Base-by-base conservation (phyloP, 35 echinoderm and acorn worm species). In the Apostichopus californicus region DNA sequence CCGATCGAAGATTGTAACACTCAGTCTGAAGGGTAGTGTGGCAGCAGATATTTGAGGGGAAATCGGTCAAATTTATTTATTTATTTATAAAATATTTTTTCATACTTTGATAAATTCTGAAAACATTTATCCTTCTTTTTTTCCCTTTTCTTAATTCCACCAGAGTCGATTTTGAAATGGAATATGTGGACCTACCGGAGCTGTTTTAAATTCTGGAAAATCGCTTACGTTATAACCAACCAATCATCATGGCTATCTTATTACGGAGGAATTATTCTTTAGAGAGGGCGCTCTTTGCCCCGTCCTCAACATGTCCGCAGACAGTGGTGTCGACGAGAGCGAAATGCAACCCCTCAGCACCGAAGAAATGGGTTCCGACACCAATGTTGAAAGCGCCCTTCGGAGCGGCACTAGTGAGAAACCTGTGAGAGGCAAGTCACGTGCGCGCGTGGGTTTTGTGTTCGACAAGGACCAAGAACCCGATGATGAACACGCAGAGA, bases 311-410 rank as follows among this genome's bases (percentile, higher is more conserved):
- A 97, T 97, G 95, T 97, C 95, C 20, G 95, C 89, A 17, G 92
- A 93, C 79, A 94, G 93, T 78, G 93, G 92, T 28, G 93, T 94
- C 54, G 95, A 97, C 26, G 95, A 97, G 87, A 91, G 93, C 80
- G 95, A 97, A 61, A 97, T 97, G 95, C 95, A 97, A 91, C 95
- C 95, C 34, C 93, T 97, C 18, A 81, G 93, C 78, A 92, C 93
- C 46, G 93, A 91, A 68, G 95, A 93, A 25, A 91, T 91, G 89
- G 89, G 92, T 56, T 94, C 91, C 73, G 95, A 93, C 65, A 87
- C 87, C n/a, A 87, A 93, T 57, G 56, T 58, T 26, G 92, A 93
- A 78, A 90, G 79, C 52, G 86, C 78, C 87, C 54, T 79, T 18
- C 82, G 86, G 9, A 79, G 72, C 55, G 79, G 86, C 87, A 92